These are phyloP conservation scores for Alectura lathami DNA, from an alignment of 2,113 vertebrate species.

Conservation along the genomic window DNA sequence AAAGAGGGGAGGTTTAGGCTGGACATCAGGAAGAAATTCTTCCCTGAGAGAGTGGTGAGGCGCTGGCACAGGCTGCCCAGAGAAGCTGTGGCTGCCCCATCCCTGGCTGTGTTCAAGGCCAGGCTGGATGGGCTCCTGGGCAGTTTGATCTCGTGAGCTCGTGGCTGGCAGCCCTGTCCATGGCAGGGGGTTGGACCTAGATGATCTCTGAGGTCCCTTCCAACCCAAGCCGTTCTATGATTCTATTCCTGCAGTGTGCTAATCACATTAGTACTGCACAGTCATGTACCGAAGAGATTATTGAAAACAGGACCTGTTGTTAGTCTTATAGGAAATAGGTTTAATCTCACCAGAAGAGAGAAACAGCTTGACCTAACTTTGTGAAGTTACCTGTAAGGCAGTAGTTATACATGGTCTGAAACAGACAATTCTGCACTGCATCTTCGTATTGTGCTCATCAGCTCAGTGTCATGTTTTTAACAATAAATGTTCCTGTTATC, in stretches of 20 bases:
- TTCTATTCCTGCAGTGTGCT: background rate
- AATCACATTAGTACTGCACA: background rate
- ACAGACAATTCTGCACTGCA: background rate
- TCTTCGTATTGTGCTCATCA: background rate
- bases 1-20: no score
- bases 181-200: no score
- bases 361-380: background rate
- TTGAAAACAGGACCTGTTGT: background rate
- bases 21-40: no score
- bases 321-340: background rate
- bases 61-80: no score
- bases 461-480: background rate
- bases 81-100: no score
- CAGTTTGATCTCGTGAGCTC: no score
- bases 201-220: no score
- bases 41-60: no score
- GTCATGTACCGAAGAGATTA: background rate
- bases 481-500: background rate
- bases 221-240: no score
- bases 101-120: no score
- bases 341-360: background rate
- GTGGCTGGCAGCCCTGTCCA: no score
- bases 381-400: background rate
- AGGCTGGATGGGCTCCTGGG: no score
- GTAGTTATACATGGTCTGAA: fast-evolving